Evolutionary conservation across 2,888 invertebrate species (phyloP).

Genomic region (Callinectes sapidus): DNA sequence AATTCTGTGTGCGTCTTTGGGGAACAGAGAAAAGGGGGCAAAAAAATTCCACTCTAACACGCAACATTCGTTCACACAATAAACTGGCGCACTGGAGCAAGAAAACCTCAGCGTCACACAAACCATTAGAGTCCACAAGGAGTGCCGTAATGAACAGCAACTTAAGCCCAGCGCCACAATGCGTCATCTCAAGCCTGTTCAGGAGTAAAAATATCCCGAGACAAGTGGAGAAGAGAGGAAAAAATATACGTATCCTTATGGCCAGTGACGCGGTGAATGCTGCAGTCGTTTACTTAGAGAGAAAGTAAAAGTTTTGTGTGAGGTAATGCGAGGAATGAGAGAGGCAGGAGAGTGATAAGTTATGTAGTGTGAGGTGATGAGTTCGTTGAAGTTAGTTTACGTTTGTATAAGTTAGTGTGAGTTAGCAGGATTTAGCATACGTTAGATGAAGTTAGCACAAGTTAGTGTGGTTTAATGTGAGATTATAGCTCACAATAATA

Average conservation of each 20-base stretch:
- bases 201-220: background rate
- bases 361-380: background rate
- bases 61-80: background rate
- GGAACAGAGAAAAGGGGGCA: no score
- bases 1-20: no score
- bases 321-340: background rate
- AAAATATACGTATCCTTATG: background rate
- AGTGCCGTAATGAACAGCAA: background rate
- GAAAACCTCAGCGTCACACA: background rate
- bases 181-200: background rate
- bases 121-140: background rate
- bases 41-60: background rate
- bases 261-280: background rate
- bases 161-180: background rate
- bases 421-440: no score
- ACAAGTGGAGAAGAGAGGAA: background rate
- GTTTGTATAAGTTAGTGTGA: no score
- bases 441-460: no score
- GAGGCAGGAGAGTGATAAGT: background rate
- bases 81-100: background rate
- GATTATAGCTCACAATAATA: background rate
- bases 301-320: background rate
- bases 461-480: background rate
- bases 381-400: no score
- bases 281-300: background rate